Evolutionary conservation across 1,140 invertebrate species (phyloP).

Genomic region (Camponotus floridanus): DNA sequence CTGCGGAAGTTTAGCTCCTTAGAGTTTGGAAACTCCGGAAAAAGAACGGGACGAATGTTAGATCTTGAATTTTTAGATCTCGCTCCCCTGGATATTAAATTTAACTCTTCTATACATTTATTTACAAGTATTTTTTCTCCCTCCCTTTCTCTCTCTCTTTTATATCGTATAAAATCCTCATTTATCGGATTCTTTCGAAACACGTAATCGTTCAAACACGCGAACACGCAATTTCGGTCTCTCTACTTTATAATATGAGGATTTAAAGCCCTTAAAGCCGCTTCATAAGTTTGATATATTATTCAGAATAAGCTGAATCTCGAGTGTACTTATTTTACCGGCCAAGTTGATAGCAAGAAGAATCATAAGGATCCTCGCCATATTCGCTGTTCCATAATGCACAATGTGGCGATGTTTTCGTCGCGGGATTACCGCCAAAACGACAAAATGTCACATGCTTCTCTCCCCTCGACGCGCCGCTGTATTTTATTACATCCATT

Average conservation of each 20-base stretch:
- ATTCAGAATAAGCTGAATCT: constrained; percentile 56
- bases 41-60: background rate
- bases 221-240: constrained; percentile 32
- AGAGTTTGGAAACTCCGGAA: constrained; percentile 11
- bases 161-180: constrained; percentile 6
- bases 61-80: constrained; percentile 17
- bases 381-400: constrained; percentile 53
- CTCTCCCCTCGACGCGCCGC: background rate
- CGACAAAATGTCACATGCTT: constrained; percentile 3
- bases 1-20: constrained; percentile 30
- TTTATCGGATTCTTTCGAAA: constrained; percentile 38
- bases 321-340: constrained; percentile 48
- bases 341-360: constrained; percentile 55
- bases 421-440: constrained; percentile 6
- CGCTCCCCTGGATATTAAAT: background rate
- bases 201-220: constrained; percentile 20
- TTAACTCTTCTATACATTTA: background rate
- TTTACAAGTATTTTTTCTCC: background rate
- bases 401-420: constrained; percentile 37
- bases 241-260: constrained; percentile 42
- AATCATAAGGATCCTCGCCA: constrained; percentile 46
- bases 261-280: constrained; percentile 43
- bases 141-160: background rate
- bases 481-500: background rate
- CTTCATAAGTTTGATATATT: constrained; percentile 62